Evolutionary conservation across 2,888 invertebrate species (phyloP).

Genomic region (Hyposoter didymator): DNA sequence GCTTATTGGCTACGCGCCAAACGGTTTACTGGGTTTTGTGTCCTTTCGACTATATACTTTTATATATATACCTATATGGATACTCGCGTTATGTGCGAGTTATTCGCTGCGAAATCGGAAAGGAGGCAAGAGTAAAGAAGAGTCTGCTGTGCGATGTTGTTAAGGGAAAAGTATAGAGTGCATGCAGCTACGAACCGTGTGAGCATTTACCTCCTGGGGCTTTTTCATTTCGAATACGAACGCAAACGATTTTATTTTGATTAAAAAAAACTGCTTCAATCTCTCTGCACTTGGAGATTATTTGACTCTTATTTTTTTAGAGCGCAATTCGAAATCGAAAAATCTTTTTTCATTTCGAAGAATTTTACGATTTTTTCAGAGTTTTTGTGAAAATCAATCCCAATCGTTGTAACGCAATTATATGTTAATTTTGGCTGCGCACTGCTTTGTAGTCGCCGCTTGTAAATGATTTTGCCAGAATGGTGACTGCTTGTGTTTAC

Average conservation of each 20-base stretch:
- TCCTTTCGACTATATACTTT: background rate
- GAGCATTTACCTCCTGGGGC: slow-evolving; percentile 67
- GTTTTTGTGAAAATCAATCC: background rate
- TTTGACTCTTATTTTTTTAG: slow-evolving; percentile 19
- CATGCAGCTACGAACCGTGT: slow-evolving; percentile 59
- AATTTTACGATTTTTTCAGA: background rate
- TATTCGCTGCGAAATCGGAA: slow-evolving; percentile 16
- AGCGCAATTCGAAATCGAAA: background rate
- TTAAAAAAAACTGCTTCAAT: slow-evolving; percentile 41
- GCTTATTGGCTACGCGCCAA: slow-evolving; percentile 76
- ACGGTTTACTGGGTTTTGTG: slow-evolving; percentile 73
- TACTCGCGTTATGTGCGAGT: slow-evolving; percentile 10
- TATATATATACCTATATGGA: background rate
- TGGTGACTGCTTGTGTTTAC: background rate
- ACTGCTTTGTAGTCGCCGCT: background rate
- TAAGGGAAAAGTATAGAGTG: slow-evolving; percentile 38
- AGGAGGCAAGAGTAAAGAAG: slow-evolving; percentile 13
- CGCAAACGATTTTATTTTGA: slow-evolving; percentile 48
- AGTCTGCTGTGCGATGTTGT: slow-evolving; percentile 19
- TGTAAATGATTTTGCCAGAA: background rate
- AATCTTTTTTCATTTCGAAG: background rate
- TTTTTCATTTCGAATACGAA: slow-evolving; percentile 60
- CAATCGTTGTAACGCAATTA: background rate
- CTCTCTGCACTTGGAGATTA: slow-evolving; percentile 33
- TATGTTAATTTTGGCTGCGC: background rate